Conservation (phyloP, 2,113 vertebrate genomes). For the Osmerus mordax region DNA sequence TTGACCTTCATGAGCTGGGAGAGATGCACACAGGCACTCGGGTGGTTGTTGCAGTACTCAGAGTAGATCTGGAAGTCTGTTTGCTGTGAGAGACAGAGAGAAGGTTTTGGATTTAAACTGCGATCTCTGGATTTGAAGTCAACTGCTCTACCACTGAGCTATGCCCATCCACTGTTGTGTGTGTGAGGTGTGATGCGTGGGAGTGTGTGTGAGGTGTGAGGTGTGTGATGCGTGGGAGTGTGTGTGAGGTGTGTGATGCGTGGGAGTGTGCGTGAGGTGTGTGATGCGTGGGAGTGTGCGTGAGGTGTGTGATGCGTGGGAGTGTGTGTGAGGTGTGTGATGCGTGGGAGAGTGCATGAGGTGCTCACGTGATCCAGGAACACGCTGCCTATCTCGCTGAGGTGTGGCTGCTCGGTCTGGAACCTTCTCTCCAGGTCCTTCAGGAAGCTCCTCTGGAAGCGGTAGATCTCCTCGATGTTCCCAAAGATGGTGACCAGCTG, state of each 20-base stretch:
- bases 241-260: too few species aligned
- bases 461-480: conserved; percentile 93
- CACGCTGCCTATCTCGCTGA: conserved; percentile 92
- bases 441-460: conserved; percentile 90
- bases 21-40: conserved; percentile 89
- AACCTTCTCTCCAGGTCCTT: conserved; percentile 89
- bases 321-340: too few species aligned
- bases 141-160: not conserved
- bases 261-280: too few species aligned
- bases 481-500: conserved; percentile 92
- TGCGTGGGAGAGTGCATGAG: not conserved
- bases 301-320: too few species aligned
- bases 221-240: too few species aligned
- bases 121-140: not conserved
- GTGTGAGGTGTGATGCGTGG: too few species aligned
- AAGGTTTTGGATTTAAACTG: not conserved
- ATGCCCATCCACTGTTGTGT: too few species aligned
- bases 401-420: conserved; percentile 86
- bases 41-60: conserved; percentile 98
- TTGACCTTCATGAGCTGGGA: conserved; percentile 87
- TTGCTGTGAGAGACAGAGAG: conserved; percentile 72
- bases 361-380: conserved; percentile 91
- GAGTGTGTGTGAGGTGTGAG: too few species aligned
- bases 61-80: conserved; percentile 98
- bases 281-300: too few species aligned